These are phyloP conservation scores for Nibea albiflora DNA, from an alignment of 2,113 vertebrate species.

Conservation along the genomic window DNA sequence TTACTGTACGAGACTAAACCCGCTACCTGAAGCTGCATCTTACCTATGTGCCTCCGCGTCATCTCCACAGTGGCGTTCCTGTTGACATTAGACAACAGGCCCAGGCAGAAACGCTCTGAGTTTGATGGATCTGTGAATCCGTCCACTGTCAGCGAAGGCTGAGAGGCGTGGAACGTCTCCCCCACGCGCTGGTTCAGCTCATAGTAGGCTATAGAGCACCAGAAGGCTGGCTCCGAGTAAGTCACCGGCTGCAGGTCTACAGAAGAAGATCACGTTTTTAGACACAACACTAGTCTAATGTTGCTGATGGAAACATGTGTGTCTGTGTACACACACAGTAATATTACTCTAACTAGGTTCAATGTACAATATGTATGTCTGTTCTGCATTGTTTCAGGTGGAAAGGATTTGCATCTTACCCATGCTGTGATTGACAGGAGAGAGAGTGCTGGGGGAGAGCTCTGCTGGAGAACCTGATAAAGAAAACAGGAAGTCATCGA, in stretches of 20 bases:
- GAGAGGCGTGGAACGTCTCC: conserved; percentile 98
- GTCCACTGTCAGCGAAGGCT: conserved; percentile 96
- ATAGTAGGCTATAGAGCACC: conserved; percentile 99
- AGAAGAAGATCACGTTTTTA: background rate
- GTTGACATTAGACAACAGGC: conserved; percentile 97
- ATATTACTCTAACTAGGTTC: background rate
- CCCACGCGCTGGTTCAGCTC: conserved; percentile 99
- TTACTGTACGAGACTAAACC: background rate
- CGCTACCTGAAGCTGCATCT: background rate
- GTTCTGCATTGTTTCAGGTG: background rate
- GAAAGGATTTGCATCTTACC: conserved; percentile 83
- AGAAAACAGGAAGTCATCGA: conserved; percentile 18
- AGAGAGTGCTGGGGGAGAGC: conserved; percentile 95
- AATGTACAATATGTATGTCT: background rate
- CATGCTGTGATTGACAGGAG: conserved; percentile 97
- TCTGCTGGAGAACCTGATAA: conserved; percentile 95
- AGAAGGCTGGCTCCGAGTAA: conserved; percentile 97
- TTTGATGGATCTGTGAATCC: conserved; percentile 99
- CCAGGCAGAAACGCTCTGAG: conserved; percentile 97
- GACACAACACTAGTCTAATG: background rate
- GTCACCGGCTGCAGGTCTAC: conserved; percentile 97
- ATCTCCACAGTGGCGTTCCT: conserved; percentile 99
- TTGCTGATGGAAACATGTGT: background rate
- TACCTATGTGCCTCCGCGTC: conserved; percentile 99
- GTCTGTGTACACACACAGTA: background rate